Conservation (phyloP, 2,888 invertebrate species). For the Tetranychus truncatus region DNA sequence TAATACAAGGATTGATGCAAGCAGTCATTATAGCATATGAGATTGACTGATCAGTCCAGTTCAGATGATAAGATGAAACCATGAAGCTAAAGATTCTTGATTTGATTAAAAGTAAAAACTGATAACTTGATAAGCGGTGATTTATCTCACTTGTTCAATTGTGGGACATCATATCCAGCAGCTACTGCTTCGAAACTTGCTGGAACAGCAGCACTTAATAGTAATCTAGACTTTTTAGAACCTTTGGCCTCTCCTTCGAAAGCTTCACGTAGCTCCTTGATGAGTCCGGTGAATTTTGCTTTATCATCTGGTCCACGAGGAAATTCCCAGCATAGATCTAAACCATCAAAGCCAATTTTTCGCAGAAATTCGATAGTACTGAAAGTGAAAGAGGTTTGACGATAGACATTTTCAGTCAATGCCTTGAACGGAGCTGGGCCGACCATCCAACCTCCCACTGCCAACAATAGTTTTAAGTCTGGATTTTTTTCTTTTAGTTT, state of each 20-base stretch:
- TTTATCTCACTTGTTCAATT: conserved; percentile 58
- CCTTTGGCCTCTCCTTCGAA: conserved; percentile 81
- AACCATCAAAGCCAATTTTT: conserved; percentile 72
- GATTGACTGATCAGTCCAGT: conserved; percentile 3
- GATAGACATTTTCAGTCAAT: conserved; percentile 48
- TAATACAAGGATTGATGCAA: too few species aligned
- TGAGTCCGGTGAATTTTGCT: conserved; percentile 57
- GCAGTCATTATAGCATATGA: too few species aligned
- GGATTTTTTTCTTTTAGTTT: conserved; percentile 70
- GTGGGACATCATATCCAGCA: conserved; percentile 80
- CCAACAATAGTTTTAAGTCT: conserved; percentile 49
- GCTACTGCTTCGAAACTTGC: conserved; percentile 83
- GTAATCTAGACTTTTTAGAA: conserved; percentile 55
- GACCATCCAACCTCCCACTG: conserved; percentile 81
- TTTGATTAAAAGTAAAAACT: conserved; percentile 8
- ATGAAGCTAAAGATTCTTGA: neutral
- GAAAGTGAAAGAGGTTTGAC: conserved; percentile 87
- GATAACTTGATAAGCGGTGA: neutral
- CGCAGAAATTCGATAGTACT: conserved; percentile 79
- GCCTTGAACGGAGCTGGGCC: conserved; percentile 75
- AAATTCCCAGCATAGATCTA: conserved; percentile 87
- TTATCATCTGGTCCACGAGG: conserved; percentile 74
- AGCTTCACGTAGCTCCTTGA: conserved; percentile 56
- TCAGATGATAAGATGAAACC: too few species aligned
- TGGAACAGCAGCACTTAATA: conserved; percentile 72